phyloP scores from a whole-genome alignment of 2,113 vertebrate species.

The Gnathonemus echidnorhynchus region DNA sequence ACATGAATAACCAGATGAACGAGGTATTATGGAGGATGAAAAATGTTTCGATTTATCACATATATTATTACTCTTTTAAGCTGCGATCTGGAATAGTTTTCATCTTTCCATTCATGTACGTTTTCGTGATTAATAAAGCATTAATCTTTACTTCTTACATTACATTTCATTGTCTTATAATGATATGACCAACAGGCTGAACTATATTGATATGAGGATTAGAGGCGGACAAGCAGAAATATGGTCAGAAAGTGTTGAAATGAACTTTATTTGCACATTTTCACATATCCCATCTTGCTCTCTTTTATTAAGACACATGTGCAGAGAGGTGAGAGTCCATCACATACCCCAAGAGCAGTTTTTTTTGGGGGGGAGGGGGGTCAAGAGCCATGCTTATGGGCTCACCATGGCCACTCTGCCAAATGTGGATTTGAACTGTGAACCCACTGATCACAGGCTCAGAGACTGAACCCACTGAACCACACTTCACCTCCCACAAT shows the following conservation, averaged over 20 bases:
- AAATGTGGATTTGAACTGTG: background rate
- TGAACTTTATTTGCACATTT: background rate
- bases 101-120: background rate
- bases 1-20: background rate
- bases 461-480: background rate
- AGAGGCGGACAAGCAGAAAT: background rate
- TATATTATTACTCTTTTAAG: background rate
- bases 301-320: background rate
- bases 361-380: background rate
- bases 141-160: background rate
- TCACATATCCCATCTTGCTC: background rate
- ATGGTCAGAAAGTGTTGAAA: background rate
- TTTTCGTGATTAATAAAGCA: background rate
- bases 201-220: background rate
- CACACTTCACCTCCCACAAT: background rate
- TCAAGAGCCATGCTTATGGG: background rate
- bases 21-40: background rate
- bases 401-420: background rate
- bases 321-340: background rate
- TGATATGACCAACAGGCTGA: background rate
- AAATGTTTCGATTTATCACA: background rate
- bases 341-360: background rate
- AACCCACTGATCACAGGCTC: background rate
- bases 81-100: background rate
- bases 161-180: background rate